Conservation (phyloP, 2,888 invertebrate genomes). For the Petrolisthes cinctipes region DNA sequence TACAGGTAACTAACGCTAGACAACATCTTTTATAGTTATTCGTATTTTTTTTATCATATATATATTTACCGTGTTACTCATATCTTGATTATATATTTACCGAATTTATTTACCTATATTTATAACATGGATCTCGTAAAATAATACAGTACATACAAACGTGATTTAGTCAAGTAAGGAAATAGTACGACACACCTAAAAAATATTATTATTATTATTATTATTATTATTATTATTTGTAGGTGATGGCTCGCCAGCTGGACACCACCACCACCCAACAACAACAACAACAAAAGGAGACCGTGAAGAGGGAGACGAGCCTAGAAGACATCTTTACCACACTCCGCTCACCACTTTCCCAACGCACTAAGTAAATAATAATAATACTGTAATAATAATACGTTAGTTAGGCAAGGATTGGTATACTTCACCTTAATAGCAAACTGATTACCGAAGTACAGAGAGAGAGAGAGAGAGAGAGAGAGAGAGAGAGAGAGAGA, state of each 20-base stretch:
- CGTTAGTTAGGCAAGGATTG: background rate
- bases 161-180: too few species aligned
- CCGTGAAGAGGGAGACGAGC: background rate
- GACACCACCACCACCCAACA: too few species aligned
- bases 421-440: background rate
- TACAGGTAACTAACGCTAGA: constrained; percentile 72
- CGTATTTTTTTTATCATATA: too few species aligned
- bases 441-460: background rate
- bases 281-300: too few species aligned
- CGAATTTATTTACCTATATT: too few species aligned
- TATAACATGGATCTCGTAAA: too few species aligned
- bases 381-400: background rate
- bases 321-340: background rate
- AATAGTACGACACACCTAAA: too few species aligned
- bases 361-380: constrained; percentile 4
- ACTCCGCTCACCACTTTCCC: background rate
- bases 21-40: too few species aligned
- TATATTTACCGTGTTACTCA: too few species aligned
- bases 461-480: background rate
- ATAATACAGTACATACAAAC: too few species aligned
- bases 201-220: background rate
- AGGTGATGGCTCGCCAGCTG: background rate
- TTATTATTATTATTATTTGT: background rate
- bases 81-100: too few species aligned
- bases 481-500: background rate